Evolutionary conservation across 1,140 invertebrate genomes (phyloP), one percentile per base, ranked within the genome.

Genomic region (Lysiphlebus fabarum): DNA sequence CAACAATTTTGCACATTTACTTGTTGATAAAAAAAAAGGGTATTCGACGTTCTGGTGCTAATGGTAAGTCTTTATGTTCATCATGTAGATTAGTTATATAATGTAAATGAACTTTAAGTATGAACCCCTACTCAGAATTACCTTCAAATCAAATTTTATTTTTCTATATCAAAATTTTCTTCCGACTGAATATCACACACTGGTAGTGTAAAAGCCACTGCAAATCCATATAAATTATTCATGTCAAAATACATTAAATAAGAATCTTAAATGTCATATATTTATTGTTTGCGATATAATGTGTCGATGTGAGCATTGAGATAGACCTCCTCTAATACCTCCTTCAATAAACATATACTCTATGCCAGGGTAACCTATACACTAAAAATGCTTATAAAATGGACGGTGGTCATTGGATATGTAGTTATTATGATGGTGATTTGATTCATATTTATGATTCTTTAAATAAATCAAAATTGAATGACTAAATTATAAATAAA

Each of bases 201-300:
- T 40, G 68, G 69, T 40, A 74, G 60, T 10, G 14, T 41, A 12
- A 61, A 6, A 10, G 7, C 53, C 65, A 77, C 66, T 34, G 64
- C 63, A 5, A 34, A 55, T 37, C 68, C 71, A 64, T 76, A 74
- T 7, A 77, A 59, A 60, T 77, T 75, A 51, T 74, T 75, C 4
- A 53, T 54, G 63, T 78, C 74, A 6, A 63, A 56, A 61, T 73
- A 72, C 8, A 63, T 53, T 8, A 74, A 12, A 53, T 66, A 71
- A n/a, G 47, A 44, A 45, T 56, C 63, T 55, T 12, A 1, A 26
- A 26, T 26, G 1, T 26, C 44, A 45, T 45, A 14, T 45, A 45
- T 12, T 9, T 9, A 45, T 45, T 45, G 7, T 45, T 10, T 45
- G 44, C 44, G 7, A 11, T 12, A 11, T 12, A 7, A 11, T 6